Evolutionary conservation across 37 sponge, comb jelly and placozoan species (phyloP), one percentile per base, ranked within the genome.

Genomic region (Tethya wilhelma): DNA sequence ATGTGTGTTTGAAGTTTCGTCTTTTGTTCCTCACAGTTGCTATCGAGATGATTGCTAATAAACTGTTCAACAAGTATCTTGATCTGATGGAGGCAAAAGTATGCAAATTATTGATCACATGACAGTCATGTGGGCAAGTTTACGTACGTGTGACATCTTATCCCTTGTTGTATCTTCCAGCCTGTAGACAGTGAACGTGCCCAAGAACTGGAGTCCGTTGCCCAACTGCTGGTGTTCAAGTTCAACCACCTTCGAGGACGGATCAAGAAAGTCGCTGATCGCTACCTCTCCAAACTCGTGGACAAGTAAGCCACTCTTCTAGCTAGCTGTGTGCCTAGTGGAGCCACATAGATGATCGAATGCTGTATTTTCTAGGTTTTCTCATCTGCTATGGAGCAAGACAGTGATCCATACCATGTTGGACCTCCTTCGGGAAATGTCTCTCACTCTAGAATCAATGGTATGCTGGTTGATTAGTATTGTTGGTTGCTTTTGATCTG

Each of bases 351-450:
- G 14, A 49, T 8, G n/a, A 39, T 9, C 33, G n/a, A 7, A 14
- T 34, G 69, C 44, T 70, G 25, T 4, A 29, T 44, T 6, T 8
- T 23, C 6, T 57, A 90, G 90, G 67, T 92, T 92, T 57, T 78
- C 89, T 37, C 93, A 92, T 53, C 60, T 92, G 58, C 76, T 92
- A 36, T 92, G 90, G 90, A 86, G 79, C 33, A 78, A 76, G 39
- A 28, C 34, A 34, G 84, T 92, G 31, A 71, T 92, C 33, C 73
- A 79, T 43, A 83, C 85, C 12, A 77, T 89, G 81, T 62, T 92
- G 58, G 89, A 92, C 56, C 85, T 92, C 39, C 79, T 92, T 17
- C 89, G 89, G 0, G 69, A 79, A 55, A 41, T 91, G 44, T 82
- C 92, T 12, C 67, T 73, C 43, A 64, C 71, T 26, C 79, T 88